A percentile compares a stretch with the other conserved stretches of the same genome.
phyloP scores from a whole-genome alignment of 1,140 invertebrate genomes.

The Lasioglossum baleicum region DNA sequence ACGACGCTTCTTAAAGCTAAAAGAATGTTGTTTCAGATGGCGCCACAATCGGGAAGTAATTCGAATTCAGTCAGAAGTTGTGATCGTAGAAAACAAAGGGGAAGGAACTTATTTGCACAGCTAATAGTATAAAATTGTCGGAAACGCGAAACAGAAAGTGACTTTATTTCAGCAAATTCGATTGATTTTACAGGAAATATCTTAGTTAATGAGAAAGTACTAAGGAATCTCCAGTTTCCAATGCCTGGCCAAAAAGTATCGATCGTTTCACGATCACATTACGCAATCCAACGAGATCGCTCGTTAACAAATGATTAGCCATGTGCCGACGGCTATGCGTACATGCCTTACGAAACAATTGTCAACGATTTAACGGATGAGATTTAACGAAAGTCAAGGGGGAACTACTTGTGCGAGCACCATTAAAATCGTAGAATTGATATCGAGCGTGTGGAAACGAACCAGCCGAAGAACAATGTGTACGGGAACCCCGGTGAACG shows the following conservation, averaged over 20 bases:
- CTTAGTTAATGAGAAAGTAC: background rate
- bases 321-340: constrained; percentile 43
- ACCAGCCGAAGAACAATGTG: background rate
- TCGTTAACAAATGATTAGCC: background rate
- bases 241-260: no score
- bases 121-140: no score
- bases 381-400: background rate
- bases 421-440: background rate
- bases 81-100: no score
- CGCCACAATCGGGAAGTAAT: no score
- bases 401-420: background rate
- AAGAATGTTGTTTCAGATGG: no score
- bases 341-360: constrained; percentile 36
- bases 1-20: no score
- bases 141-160: no score
- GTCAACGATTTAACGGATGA: background rate
- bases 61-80: no score
- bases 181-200: no score
- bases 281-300: background rate
- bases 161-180: no score
- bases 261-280: no score
- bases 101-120: no score
- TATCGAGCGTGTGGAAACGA: background rate
- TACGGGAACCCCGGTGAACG: background rate
- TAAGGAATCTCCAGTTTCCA: constrained; percentile 2